Evolutionary conservation across 64 coral and sea anemone species (phyloP).

Genomic region (Porites lutea): DNA sequence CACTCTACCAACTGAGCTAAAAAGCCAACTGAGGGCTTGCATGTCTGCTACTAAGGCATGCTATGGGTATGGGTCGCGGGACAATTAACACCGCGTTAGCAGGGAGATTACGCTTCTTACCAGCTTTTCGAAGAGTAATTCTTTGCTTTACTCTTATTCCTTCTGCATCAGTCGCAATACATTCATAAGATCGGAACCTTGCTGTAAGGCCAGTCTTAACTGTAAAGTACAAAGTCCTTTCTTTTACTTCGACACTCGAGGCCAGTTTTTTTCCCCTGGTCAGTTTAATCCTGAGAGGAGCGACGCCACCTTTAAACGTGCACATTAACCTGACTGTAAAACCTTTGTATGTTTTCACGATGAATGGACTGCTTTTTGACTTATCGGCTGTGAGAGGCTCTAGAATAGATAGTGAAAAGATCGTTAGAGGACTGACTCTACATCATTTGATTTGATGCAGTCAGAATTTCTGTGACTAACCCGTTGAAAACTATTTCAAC

Average conservation of each 20-base stretch:
- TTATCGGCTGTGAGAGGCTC: not conserved
- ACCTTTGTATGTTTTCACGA: constrained; percentile 16
- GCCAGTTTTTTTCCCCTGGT: not conserved
- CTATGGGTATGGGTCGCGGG: too few species aligned
- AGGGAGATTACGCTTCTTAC: not conserved
- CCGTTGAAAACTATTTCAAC: too few species aligned
- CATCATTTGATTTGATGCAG: too few species aligned
- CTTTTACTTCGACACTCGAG: not conserved
- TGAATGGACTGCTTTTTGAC: not conserved
- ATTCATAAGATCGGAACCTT: constrained; percentile 17
- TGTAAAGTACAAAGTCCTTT: constrained; percentile 6
- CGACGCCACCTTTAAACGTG: constrained; percentile 16
- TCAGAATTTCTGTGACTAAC: too few species aligned
- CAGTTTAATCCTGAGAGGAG: constrained; percentile 8
- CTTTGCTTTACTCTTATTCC: constrained; percentile 12
- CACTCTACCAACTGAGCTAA: too few species aligned
- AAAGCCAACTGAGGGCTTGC: too few species aligned
- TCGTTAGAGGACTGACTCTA: too few species aligned
- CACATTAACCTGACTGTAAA: constrained; percentile 33
- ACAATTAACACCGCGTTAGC: too few species aligned
- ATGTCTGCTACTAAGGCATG: too few species aligned
- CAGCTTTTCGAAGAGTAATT: constrained; percentile 3
- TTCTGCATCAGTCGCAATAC: constrained; percentile 11
- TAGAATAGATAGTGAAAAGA: not conserved
- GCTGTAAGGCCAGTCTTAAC: not conserved